A percentile compares a stretch with the other conserved stretches of the same genome.
Conservation (phyloP, 2,113 vertebrate species). For the Myiozetetes cayanensis region DNA sequence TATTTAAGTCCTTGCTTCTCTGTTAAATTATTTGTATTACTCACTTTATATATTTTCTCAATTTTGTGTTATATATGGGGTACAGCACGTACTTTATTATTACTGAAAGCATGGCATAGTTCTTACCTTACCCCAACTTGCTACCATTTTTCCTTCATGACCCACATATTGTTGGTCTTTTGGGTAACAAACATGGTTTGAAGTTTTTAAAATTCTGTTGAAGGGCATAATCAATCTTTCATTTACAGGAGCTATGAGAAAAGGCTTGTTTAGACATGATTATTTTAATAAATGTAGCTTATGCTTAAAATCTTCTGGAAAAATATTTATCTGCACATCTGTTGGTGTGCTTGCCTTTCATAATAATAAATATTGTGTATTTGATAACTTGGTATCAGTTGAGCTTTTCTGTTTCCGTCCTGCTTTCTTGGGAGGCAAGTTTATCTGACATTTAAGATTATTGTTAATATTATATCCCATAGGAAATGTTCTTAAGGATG, state of each 20-base stretch:
- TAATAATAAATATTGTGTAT: not conserved
- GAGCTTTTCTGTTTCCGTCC: not conserved
- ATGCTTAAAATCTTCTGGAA: not conserved
- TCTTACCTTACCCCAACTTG: not conserved
- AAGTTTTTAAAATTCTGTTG: not conserved
- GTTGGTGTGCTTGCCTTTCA: not conserved
- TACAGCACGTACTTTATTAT: rapidly evolving
- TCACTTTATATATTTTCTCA: not conserved
- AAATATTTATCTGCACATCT: not conserved
- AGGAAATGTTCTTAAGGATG: not conserved
- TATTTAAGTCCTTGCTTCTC: not conserved
- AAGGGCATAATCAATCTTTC: not conserved
- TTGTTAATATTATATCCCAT: not conserved
- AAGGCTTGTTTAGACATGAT: not conserved
- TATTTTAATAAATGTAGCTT: not conserved
- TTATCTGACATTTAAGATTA: not conserved
- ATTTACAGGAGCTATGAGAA: not conserved
- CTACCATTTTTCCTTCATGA: not conserved
- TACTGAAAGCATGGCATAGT: not conserved
- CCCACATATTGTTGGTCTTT: not conserved
- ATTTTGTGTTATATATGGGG: not conserved
- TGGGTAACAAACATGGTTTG: not conserved
- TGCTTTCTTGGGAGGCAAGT: not conserved
- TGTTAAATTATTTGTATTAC: no score
- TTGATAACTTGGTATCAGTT: not conserved